These are phyloP conservation scores for Heliothis peltigera DNA, from an alignment of 2,888 invertebrate species.

Conservation along the genomic window DNA sequence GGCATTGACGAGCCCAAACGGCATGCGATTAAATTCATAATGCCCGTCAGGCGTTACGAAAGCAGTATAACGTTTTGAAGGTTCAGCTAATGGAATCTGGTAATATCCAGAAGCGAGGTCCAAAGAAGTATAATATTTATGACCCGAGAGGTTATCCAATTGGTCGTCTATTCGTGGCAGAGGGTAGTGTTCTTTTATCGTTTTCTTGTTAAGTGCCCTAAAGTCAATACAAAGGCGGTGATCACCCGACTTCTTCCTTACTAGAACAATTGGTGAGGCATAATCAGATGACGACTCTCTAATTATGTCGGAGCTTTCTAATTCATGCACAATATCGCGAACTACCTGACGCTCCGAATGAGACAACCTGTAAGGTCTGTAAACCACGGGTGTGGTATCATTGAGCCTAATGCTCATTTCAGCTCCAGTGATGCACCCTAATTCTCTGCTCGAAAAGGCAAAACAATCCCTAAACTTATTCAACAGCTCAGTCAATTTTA, in stretches of 20 bases:
- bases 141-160: too few species aligned
- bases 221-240: too few species aligned
- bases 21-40: slow-evolving; percentile 14
- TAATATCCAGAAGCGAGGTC: too few species aligned
- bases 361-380: slow-evolving; percentile 20
- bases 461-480: slow-evolving; percentile 24
- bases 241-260: background rate
- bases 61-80: slow-evolving; percentile 7
- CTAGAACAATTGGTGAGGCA: slow-evolving; percentile 8
- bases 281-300: slow-evolving; percentile 1
- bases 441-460: slow-evolving; percentile 9
- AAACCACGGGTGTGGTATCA: slow-evolving; percentile 14
- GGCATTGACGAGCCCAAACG: slow-evolving; percentile 20
- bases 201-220: too few species aligned
- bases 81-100: slow-evolving; percentile 1
- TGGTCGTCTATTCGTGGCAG: too few species aligned
- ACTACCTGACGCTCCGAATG: slow-evolving; percentile 16
- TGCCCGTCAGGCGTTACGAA: slow-evolving; percentile 17
- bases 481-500: slow-evolving; percentile 5
- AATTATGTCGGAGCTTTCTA: background rate
- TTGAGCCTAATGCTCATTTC: slow-evolving; percentile 23
- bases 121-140: too few species aligned
- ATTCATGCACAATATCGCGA: slow-evolving; percentile 14
- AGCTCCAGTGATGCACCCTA: slow-evolving; percentile 4
- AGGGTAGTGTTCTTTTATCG: too few species aligned